phyloP scores from a whole-genome alignment of 2,797 vertebrate species.

The Sarcoramphus papa region DNA sequence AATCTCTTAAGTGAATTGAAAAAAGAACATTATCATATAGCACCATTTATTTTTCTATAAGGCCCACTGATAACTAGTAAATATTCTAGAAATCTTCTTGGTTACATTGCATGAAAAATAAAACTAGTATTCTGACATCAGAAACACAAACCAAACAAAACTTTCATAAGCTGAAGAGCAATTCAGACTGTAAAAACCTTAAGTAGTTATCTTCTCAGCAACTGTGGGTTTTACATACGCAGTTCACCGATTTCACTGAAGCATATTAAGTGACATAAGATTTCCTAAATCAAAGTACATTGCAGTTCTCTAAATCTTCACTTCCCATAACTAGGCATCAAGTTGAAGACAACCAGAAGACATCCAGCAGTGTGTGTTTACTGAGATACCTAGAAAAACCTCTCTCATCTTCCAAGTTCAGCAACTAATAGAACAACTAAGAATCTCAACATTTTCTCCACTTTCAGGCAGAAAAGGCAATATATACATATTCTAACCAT shows the following conservation, averaged over 20 bases:
- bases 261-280: neutral
- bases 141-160: neutral
- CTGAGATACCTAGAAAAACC: neutral
- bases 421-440: neutral
- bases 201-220: neutral
- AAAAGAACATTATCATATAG: neutral
- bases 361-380: neutral
- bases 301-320: neutral
- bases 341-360: neutral
- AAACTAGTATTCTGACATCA: neutral
- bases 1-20: neutral
- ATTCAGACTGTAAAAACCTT: neutral
- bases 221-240: neutral
- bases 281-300: neutral
- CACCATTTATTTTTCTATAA: neutral
- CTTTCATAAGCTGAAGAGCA: neutral
- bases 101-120: neutral
- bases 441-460: neutral
- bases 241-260: neutral
- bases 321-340: neutral
- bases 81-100: neutral
- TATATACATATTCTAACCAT: neutral
- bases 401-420: neutral
- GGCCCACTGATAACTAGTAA: neutral
- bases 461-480: neutral